phyloP scores from a whole-genome alignment of 2,888 invertebrate species.

The Agrotis segetum region DNA sequence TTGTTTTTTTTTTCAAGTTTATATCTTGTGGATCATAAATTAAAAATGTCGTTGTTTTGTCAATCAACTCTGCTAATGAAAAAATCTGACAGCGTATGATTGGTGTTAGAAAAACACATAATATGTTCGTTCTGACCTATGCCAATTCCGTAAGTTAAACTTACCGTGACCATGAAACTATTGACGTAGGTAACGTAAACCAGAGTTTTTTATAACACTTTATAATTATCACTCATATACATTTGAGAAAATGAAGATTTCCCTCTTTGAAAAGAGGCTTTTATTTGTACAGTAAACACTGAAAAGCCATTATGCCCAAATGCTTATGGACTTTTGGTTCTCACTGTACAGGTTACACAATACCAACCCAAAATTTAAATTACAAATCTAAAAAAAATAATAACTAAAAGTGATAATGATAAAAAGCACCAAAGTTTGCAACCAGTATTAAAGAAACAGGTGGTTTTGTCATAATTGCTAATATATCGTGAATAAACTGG shows the following conservation, averaged over 20 bases:
- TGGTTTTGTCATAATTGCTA: conserved; percentile 9
- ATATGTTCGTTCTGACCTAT: conserved; percentile 5
- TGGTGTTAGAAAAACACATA: neutral
- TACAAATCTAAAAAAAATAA: neutral
- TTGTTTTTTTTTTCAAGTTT: neutral
- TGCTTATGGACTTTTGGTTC: too few species aligned
- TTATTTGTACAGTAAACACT: too few species aligned
- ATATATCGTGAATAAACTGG: conserved; percentile 24
- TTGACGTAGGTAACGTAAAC: neutral
- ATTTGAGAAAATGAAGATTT: too few species aligned
- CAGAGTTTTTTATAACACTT: neutral
- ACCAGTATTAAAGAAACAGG: conserved; percentile 1
- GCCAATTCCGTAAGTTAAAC: neutral
- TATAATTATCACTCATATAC: neutral
- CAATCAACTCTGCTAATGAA: neutral
- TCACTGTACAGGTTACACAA: too few species aligned
- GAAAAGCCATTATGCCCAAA: too few species aligned
- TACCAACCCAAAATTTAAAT: neutral
- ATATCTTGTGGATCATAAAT: too few species aligned
- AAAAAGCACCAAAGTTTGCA: conserved; percentile 31
- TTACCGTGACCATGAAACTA: neutral
- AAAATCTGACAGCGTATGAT: neutral
- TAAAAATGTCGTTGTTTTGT: neutral
- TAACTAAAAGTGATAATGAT: conserved; percentile 19
- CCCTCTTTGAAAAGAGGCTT: too few species aligned